Percentiles rank a stretch among this genome's conserved stretches.
Conservation (phyloP, 2,113 vertebrate genomes). For the Taurulus bubalis region DNA sequence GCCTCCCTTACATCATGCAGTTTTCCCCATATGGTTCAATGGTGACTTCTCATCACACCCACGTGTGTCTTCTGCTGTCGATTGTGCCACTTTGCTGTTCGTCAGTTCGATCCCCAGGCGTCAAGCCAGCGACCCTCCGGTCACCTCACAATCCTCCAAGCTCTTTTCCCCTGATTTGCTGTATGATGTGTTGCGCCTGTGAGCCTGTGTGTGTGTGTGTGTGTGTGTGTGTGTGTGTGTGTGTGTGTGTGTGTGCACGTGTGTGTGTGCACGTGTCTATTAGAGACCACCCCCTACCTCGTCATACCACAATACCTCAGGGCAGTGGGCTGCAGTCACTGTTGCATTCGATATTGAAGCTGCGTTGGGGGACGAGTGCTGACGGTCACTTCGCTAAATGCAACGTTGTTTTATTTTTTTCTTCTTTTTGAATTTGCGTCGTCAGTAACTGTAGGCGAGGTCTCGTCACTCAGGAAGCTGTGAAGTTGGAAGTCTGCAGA, state of each 20-base stretch:
- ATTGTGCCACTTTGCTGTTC: conserved; percentile 15
- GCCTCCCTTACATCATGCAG: not conserved
- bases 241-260: conserved; percentile 26
- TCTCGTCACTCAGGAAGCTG: conserved; percentile 80
- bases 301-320: conserved; percentile 73
- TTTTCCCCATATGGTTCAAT: not conserved
- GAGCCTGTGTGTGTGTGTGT: conserved; percentile 14
- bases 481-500: conserved; percentile 78
- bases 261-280: conserved; percentile 27
- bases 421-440: conserved; percentile 54
- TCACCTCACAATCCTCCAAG: not conserved
- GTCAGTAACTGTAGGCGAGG: conserved; percentile 74
- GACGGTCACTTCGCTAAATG: conserved; percentile 54
- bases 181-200: conserved; percentile 29
- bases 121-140: conserved; percentile 1
- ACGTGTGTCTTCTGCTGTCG: not conserved
- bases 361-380: conserved; percentile 55
- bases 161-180: conserved; percentile 23
- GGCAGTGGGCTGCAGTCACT: conserved; percentile 68
- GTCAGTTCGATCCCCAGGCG: not conserved
- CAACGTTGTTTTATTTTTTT: conserved; percentile 57
- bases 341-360: conserved; percentile 52
- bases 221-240: conserved; percentile 23
- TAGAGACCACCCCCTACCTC: conserved; percentile 57
- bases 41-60: not conserved